Percentiles rank a stretch among this genome's conserved stretches.
These are phyloP conservation scores for Horisme vitalbata DNA, from an alignment of 2,888 invertebrate genomes.

Conservation along the genomic window DNA sequence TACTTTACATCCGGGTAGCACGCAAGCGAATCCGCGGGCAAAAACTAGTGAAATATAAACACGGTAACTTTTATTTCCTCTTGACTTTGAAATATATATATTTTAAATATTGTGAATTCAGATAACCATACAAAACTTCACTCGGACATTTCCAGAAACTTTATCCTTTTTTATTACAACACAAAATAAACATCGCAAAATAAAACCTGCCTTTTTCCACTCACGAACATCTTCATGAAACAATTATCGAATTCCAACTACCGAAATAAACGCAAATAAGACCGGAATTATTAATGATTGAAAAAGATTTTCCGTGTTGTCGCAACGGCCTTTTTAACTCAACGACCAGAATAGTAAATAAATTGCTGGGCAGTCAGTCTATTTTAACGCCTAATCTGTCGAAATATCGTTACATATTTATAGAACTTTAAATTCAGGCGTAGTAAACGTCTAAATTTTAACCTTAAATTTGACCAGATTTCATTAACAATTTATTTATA, in stretches of 20 bases:
- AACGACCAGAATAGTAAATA: conserved; percentile 49
- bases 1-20: too few relatives aligned
- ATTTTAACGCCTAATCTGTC: too few relatives aligned
- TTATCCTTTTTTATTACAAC: neutral
- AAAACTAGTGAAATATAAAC: too few relatives aligned
- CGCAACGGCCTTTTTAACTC: conserved; percentile 37
- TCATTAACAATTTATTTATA: too few relatives aligned
- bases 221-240: conserved; percentile 15
- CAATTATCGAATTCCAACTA: conserved; percentile 24
- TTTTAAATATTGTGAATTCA: neutral
- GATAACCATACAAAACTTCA: neutral
- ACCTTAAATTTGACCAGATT: too few relatives aligned
- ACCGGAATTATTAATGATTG: conserved; percentile 58
- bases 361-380: conserved; percentile 13
- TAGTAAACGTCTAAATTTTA: too few relatives aligned
- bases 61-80: too few relatives aligned
- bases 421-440: too few relatives aligned
- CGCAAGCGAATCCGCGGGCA: too few relatives aligned
- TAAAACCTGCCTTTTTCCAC: conserved; percentile 6
- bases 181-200: neutral
- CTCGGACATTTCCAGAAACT: neutral
- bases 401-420: too few relatives aligned
- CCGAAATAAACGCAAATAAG: conserved; percentile 33
- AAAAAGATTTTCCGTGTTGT: conserved; percentile 63
- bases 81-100: too few relatives aligned